Percentiles rank a stretch among this genome's conserved stretches.
Conservation (phyloP, 1,140 invertebrate genomes). For the Rhagoletis pomonella region DNA sequence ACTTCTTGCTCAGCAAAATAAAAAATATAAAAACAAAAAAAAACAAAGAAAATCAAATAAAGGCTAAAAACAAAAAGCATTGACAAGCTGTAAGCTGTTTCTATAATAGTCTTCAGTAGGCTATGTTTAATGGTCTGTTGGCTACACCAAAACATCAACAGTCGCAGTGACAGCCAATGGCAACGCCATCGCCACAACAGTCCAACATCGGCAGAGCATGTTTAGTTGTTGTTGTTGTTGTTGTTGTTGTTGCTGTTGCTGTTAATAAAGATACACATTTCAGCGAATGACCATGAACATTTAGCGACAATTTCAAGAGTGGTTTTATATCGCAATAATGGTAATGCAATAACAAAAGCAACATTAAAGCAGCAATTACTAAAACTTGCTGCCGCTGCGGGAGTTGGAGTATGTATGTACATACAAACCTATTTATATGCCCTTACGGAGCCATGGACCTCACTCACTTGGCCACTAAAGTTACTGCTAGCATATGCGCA, state of each 20-base stretch:
- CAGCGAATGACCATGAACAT: slow-evolving; percentile 32
- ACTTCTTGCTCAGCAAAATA: background rate
- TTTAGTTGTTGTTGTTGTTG: background rate
- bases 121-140: background rate
- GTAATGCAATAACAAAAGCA: background rate
- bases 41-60: background rate
- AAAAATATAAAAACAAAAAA: background rate
- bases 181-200: background rate
- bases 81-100: background rate
- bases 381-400: background rate
- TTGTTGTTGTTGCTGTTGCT: background rate
- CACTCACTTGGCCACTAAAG: background rate
- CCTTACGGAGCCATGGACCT: background rate
- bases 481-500: background rate
- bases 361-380: background rate
- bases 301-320: slow-evolving; percentile 37
- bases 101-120: background rate
- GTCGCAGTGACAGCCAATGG: background rate
- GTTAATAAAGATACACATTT: slow-evolving; percentile 28
- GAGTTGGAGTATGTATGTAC: background rate
- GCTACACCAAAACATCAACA: slow-evolving; percentile 23
- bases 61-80: slow-evolving; percentile 1
- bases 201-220: background rate
- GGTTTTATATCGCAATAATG: slow-evolving; percentile 22
- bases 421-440: background rate